Evolutionary conservation across 2,113 vertebrate species (phyloP).

Genomic region (Neodontobutis hainanensis): DNA sequence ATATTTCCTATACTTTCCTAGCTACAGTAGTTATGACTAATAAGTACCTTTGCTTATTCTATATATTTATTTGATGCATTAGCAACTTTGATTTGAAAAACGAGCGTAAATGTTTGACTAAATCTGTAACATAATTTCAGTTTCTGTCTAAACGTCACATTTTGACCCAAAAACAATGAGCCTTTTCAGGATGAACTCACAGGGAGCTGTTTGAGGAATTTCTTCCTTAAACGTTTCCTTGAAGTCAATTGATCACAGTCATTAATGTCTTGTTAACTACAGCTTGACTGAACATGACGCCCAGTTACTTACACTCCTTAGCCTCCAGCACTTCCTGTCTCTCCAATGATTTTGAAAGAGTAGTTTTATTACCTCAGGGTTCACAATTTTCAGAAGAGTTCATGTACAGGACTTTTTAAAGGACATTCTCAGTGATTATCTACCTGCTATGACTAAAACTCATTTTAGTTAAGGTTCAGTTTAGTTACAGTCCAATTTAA

Average conservation of each 20-base stretch:
- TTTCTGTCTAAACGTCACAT: slow-evolving; percentile 18
- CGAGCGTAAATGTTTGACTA: not conserved
- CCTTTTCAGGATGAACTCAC: slow-evolving; percentile 6
- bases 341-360: slow-evolving; percentile 14
- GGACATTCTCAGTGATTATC: too few species aligned
- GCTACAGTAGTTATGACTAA: too few species aligned
- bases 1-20: too few species aligned
- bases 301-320: slow-evolving; percentile 30
- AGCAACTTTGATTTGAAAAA: not conserved
- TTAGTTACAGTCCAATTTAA: too few species aligned
- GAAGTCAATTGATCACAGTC: slow-evolving; percentile 2
- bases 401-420: too few species aligned
- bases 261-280: slow-evolving; percentile 23
- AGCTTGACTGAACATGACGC: slow-evolving; percentile 26
- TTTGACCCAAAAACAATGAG: not conserved
- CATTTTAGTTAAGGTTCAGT: too few species aligned
- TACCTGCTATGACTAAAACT: too few species aligned
- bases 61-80: too few species aligned
- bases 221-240: slow-evolving; percentile 8
- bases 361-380: slow-evolving; percentile 7
- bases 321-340: slow-evolving; percentile 44
- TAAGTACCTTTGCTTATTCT: too few species aligned
- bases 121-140: not conserved
- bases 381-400: too few species aligned
- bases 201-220: slow-evolving; percentile 33